Conservation (phyloP, 1,140 invertebrate genomes). For the Orchestia grillus region DNA sequence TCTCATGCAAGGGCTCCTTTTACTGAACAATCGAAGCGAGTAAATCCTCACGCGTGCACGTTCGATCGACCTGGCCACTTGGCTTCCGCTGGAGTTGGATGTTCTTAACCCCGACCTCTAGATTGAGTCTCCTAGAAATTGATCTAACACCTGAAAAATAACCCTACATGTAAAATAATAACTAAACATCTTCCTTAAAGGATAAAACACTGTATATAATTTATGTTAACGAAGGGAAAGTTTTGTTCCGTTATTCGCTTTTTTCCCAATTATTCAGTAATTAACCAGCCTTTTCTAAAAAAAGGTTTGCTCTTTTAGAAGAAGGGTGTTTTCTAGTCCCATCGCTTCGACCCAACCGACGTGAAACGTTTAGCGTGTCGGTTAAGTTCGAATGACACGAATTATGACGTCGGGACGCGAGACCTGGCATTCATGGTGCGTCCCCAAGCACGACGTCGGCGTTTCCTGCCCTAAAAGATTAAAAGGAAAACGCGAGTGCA, state of each 20-base stretch:
- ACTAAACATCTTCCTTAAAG: neutral
- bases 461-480: too few relatives aligned
- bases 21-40: constrained; percentile 25
- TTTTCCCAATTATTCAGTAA: too few relatives aligned
- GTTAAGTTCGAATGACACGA: too few relatives aligned
- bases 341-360: neutral
- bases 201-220: neutral
- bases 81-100: neutral
- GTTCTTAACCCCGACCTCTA: too few relatives aligned
- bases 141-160: neutral
- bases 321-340: neutral
- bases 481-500: too few relatives aligned
- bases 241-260: too few relatives aligned
- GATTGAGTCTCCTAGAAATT: neutral
- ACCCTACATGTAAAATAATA: neutral
- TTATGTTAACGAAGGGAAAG: neutral
- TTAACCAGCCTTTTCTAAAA: too few relatives aligned
- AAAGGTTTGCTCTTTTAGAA: neutral
- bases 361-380: too few relatives aligned
- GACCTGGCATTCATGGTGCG: too few relatives aligned
- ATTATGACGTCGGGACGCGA: too few relatives aligned
- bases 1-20: neutral
- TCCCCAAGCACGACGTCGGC: too few relatives aligned
- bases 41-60: neutral
- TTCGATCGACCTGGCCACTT: neutral